These are phyloP conservation scores for Hemibagrus guttatus DNA, from an alignment of 2,797 vertebrate genomes.

Conservation along the genomic window DNA sequence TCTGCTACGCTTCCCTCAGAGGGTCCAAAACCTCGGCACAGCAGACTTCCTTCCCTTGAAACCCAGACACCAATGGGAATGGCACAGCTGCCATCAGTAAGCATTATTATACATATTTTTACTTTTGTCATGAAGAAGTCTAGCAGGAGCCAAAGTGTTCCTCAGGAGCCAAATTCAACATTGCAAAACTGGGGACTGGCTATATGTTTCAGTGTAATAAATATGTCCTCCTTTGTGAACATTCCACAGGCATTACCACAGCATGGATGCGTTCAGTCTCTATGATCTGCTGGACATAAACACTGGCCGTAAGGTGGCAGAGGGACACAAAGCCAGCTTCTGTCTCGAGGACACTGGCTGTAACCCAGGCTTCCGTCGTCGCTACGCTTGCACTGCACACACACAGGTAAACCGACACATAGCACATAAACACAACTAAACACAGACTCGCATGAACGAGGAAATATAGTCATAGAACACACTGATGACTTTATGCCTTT, in stretches of 20 bases:
- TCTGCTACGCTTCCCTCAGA: slow-evolving; percentile 85
- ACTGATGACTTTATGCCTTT: slow-evolving; percentile 45
- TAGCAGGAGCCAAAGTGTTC: not conserved
- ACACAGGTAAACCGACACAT: slow-evolving; percentile 74
- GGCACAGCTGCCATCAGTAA: slow-evolving; percentile 90
- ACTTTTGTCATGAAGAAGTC: not conserved
- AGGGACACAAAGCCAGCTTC: slow-evolving; percentile 88
- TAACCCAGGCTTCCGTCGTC: slow-evolving; percentile 75
- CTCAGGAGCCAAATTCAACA: not conserved
- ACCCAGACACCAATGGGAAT: slow-evolving; percentile 84
- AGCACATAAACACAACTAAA: slow-evolving; percentile 30
- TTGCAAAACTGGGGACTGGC: not conserved
- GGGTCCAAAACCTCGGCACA: slow-evolving; percentile 84
- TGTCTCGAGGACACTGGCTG: slow-evolving; percentile 85
- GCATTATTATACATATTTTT: slow-evolving; percentile 51
- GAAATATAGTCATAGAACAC: not conserved
- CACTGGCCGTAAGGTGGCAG: slow-evolving; percentile 77
- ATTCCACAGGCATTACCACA: slow-evolving; percentile 80
- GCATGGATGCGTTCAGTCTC: slow-evolving; percentile 87
- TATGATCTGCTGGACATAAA: slow-evolving; percentile 81
- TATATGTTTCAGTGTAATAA: not conserved
- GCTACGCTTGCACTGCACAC: slow-evolving; percentile 83
- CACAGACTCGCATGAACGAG: not conserved
- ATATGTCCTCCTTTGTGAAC: not conserved
- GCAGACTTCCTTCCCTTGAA: slow-evolving; percentile 82